Evolutionary conservation across 2,113 vertebrate species (phyloP), one percentile per base, ranked within the genome.

Genomic region (Gobio gobio): DNA sequence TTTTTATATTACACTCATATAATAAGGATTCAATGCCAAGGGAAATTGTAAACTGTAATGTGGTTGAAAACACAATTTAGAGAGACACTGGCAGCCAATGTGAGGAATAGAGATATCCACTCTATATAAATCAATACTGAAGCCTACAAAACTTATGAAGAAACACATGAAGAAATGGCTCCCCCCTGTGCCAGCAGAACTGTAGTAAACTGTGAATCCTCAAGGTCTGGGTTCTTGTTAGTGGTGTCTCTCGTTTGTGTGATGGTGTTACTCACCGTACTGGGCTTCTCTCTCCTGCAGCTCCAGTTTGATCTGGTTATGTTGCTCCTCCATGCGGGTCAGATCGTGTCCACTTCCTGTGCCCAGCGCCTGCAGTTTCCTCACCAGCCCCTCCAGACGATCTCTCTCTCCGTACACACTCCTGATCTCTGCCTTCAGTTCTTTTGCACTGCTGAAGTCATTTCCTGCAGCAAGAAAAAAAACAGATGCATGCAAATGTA

Each of bases 371-470:
- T 93, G 89, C 78, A 97, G 93, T 85, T 95, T 94, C 89, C 86
- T 93, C 81, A 95, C 92, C 89, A 97, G 92, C 18, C 88, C 91
- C 86, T 97, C 96, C 89, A 98, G 93, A 6, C 92, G 91, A 64
- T 96, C 95, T 78, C 92, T 93, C 93, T 97, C 96, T 26, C 91
- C 88, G 5, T 91, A 93, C 90, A 96, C 90, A 0, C 90, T 93
- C 87, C 92, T 92, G 87, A 97, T 96, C 94, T 97, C 96, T 77
- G 95, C 95, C 51, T 92, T 90, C 81, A 97, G 92, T 86, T 96
- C 95, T 89, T 96, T 97, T 0, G 97, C 97, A 75, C 93, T 95
- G 89, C 93, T 76, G 10, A 98, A 98, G 89, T 96, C 95, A 87
- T 91, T 94, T 94, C 97, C 97, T 98, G 89, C 45, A 82, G 58